phyloP scores from a whole-genome alignment of 2,797 vertebrate species.

The Chelon labrosus region DNA sequence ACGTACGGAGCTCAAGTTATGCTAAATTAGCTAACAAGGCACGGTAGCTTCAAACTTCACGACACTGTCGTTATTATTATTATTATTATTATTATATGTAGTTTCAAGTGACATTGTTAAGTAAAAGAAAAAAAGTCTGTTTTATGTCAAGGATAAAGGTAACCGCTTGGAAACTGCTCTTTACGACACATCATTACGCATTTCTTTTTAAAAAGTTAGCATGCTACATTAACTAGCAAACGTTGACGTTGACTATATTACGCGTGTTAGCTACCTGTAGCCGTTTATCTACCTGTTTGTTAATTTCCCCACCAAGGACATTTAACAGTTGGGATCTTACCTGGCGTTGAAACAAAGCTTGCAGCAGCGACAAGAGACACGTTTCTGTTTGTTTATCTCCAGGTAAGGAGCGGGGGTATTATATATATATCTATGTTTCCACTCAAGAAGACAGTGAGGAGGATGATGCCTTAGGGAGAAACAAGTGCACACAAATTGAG shows the following conservation, averaged over 20 bases:
- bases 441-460: background rate
- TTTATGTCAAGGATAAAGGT: background rate
- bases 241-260: background rate
- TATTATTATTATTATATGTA: too few relatives aligned
- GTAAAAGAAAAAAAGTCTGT: background rate
- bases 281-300: background rate
- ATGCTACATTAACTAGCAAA: background rate
- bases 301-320: background rate
- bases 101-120: background rate
- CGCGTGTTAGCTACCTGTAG: background rate
- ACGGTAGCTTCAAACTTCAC: background rate
- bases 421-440: background rate
- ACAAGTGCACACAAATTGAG: conserved; percentile 64
- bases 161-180: background rate
- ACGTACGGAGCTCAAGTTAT: background rate
- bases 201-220: background rate
- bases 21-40: background rate
- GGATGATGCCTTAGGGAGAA: conserved; percentile 46
- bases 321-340: conserved; percentile 35
- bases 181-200: background rate
- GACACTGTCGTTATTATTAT: too few relatives aligned
- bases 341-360: background rate
- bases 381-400: conserved; percentile 25
- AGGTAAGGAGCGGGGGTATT: too few relatives aligned
- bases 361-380: background rate